phyloP scores from a whole-genome alignment of 2,113 vertebrate genomes.

The Solea solea region DNA sequence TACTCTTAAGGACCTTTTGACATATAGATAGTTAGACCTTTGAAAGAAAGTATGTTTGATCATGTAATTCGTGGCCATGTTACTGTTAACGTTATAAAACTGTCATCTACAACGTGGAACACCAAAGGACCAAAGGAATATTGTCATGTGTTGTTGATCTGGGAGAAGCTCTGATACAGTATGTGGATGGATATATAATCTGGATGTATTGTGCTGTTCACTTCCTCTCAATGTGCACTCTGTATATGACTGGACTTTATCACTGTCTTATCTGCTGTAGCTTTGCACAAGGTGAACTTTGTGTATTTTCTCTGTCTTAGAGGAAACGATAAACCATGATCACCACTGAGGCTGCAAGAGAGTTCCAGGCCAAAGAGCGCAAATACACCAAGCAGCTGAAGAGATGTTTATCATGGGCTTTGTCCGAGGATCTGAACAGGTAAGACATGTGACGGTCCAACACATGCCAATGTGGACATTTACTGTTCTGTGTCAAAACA shows the following conservation, averaged over 20 bases:
- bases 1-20: too few relatives aligned
- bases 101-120: too few relatives aligned
- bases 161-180: too few relatives aligned
- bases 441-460: slow-evolving; percentile 14
- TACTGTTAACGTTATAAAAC: too few relatives aligned
- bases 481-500: neutral
- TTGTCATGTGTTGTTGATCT: too few relatives aligned
- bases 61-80: too few relatives aligned
- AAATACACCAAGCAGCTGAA: slow-evolving; percentile 68
- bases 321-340: slow-evolving; percentile 52
- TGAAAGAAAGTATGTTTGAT: too few relatives aligned
- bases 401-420: slow-evolving; percentile 61
- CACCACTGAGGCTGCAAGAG: slow-evolving; percentile 50
- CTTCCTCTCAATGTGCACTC: neutral
- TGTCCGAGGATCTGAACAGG: slow-evolving; percentile 69
- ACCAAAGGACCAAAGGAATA: too few relatives aligned
- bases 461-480: neutral
- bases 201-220: too few relatives aligned
- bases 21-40: too few relatives aligned
- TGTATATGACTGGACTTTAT: neutral
- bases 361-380: slow-evolving; percentile 70
- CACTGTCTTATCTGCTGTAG: too few relatives aligned
- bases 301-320: slow-evolving; percentile 6
- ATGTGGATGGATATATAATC: too few relatives aligned
- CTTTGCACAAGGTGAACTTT: neutral